phyloP scores from a whole-genome alignment of 2,888 invertebrate genomes.

The Meta bourneti region DNA sequence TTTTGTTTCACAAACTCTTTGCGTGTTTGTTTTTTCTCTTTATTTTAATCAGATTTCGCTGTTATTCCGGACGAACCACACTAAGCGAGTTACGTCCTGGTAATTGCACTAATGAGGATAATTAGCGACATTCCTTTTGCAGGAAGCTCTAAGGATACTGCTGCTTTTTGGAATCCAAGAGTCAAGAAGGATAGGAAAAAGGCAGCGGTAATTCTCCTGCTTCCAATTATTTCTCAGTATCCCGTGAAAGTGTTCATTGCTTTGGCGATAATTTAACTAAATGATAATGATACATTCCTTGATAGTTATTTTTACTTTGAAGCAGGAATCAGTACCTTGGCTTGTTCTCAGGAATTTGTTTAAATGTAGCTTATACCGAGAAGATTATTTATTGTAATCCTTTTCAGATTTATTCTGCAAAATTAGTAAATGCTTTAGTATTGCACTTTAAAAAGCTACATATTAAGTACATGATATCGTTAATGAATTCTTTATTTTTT shows the following conservation, averaged over 20 bases:
- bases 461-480: too few relatives aligned
- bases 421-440: too few relatives aligned
- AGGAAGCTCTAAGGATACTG: constrained; percentile 9
- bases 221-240: constrained; percentile 54
- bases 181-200: constrained; percentile 14
- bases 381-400: too few relatives aligned
- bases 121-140: constrained; percentile 55
- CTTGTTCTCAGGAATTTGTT: background rate
- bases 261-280: constrained; percentile 59
- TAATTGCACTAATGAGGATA: constrained; percentile 63
- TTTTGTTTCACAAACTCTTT: constrained; percentile 10
- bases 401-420: too few relatives aligned
- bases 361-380: background rate
- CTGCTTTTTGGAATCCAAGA: constrained; percentile 26
- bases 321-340: background rate
- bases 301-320: constrained; percentile 3
- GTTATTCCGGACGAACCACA: constrained; percentile 37
- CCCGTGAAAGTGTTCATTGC: constrained; percentile 44
- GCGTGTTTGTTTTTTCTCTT: constrained; percentile 31
- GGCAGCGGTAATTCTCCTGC: constrained; percentile 40
- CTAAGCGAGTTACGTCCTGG: constrained; percentile 45
- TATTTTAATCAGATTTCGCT: constrained; percentile 51
- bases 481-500: too few relatives aligned
- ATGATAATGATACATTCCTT: constrained; percentile 56
- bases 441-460: too few relatives aligned